Evolutionary conservation across 2,797 vertebrate species (phyloP).

Genomic region (Artibeus lituratus): DNA sequence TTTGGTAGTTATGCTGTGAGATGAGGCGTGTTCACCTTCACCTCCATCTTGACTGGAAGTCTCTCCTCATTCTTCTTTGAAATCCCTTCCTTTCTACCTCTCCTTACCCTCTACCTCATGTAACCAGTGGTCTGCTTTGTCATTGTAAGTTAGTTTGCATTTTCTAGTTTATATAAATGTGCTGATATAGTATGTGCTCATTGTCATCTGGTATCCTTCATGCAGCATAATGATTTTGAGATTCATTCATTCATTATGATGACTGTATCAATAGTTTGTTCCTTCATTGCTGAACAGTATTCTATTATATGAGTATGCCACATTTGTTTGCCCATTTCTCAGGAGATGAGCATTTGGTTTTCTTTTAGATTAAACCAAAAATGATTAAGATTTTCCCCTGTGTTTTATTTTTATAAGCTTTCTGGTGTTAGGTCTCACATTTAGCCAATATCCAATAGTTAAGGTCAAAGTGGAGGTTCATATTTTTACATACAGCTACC

Average conservation of each 20-base stretch:
- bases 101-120: background rate
- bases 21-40: background rate
- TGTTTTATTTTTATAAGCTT: background rate
- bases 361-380: background rate
- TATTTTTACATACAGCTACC: background rate
- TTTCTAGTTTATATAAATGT: background rate
- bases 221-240: background rate
- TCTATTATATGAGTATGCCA: background rate
- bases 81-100: background rate
- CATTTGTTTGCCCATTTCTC: background rate
- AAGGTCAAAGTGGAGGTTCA: background rate
- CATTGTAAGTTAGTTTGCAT: background rate
- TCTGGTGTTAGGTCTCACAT: background rate
- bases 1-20: background rate
- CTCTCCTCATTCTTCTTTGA: background rate
- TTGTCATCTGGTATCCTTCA: background rate
- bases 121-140: background rate
- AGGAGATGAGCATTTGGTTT: background rate
- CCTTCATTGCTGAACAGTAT: background rate
- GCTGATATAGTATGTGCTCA: background rate
- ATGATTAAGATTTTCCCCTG: background rate
- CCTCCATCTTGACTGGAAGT: background rate
- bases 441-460: background rate
- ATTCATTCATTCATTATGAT: background rate
- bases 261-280: background rate